These are phyloP conservation scores for Anhinga rufa DNA, from an alignment of 2,113 vertebrate genomes.

Conservation along the genomic window DNA sequence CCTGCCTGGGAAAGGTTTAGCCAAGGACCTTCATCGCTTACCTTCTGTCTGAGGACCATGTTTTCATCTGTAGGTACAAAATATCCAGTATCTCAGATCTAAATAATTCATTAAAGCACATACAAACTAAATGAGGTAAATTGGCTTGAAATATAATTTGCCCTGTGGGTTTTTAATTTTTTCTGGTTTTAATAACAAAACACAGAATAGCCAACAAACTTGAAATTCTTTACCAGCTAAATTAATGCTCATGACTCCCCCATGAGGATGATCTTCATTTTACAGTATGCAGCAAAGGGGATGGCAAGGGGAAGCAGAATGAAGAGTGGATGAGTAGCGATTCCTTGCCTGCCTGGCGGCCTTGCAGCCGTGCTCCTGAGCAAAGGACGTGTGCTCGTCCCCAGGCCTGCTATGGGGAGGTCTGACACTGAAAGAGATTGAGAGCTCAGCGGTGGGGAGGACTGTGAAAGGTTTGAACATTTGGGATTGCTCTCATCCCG, in stretches of 20 bases:
- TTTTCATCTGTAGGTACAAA: not conserved
- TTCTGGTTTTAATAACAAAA: not conserved
- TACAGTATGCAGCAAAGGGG: not conserved
- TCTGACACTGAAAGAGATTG: not conserved
- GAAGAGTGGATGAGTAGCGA: not conserved
- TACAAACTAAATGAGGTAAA: not conserved
- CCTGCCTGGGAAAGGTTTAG: not conserved
- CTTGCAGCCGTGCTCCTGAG: not conserved
- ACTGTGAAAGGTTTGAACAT: not conserved
- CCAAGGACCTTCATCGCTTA: not conserved
- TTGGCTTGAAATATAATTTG: not conserved
- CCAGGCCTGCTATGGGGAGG: not conserved
- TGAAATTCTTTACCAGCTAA: not conserved
- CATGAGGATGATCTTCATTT: not conserved
- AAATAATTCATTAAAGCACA: not conserved
- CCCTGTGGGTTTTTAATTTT: not conserved
- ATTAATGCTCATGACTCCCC: not conserved
- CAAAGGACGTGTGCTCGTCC: not conserved
- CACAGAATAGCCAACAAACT: not conserved
- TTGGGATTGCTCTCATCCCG: not conserved
- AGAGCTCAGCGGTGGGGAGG: not conserved
- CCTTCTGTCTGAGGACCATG: not conserved
- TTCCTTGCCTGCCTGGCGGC: not conserved
- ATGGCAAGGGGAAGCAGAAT: not conserved
- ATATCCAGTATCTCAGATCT: not conserved